phyloP scores from a whole-genome alignment of 2,797 vertebrate species.

The Rhabdophis nuchalis region DNA sequence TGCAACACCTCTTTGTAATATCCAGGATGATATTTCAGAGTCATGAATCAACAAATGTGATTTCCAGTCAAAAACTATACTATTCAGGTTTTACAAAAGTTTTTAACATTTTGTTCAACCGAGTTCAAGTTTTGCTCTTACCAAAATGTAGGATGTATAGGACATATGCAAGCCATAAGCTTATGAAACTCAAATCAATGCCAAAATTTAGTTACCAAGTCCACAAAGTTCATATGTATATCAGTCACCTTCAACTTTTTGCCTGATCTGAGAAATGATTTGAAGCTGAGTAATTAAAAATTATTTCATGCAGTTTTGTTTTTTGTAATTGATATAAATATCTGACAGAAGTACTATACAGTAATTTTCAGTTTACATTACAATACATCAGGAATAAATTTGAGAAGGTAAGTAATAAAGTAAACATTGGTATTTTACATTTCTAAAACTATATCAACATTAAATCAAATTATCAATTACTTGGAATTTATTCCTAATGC shows the following conservation, averaged over 20 bases:
- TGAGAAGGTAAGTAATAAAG: neutral
- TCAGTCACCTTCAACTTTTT: neutral
- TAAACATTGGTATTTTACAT: neutral
- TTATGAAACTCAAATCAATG: neutral
- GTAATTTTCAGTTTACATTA: neutral
- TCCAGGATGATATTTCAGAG: neutral
- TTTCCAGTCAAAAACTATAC: neutral
- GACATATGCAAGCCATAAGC: neutral
- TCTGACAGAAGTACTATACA: neutral
- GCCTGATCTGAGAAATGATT: neutral
- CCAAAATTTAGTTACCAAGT: neutral
- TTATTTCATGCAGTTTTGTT: neutral
- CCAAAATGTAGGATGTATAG: neutral
- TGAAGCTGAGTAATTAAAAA: neutral
- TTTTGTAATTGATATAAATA: neutral
- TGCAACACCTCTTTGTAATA: neutral
- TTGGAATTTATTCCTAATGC: neutral
- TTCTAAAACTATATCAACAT: neutral
- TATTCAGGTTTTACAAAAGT: neutral
- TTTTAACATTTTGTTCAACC: neutral
- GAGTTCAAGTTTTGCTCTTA: neutral
- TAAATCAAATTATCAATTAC: neutral
- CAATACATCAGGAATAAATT: neutral
- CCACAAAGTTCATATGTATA: neutral
- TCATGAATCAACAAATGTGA: neutral